Evolutionary conservation across 2,113 vertebrate species (phyloP), one percentile per base, ranked within the genome.

Genomic region (Chionis minor): DNA sequence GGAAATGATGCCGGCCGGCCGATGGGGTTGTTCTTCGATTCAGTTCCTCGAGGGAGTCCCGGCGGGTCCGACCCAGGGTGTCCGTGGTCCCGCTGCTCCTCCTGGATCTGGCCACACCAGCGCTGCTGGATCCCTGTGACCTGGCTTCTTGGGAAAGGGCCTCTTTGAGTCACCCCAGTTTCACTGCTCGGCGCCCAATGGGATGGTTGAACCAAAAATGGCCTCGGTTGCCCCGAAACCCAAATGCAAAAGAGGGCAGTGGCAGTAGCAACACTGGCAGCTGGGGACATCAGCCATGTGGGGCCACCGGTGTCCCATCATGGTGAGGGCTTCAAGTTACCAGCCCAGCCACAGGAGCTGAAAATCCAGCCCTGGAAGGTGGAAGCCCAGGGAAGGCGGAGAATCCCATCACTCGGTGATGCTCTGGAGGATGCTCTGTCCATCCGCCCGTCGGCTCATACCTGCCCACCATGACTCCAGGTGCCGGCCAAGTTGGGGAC

Each of bases 31-130:
- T 96, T 96, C 95, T 95, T 97, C 86, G 93, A 96, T 27, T 78
- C 65, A 87, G 86, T 97, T 96, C 95, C 93, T 97, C 95, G 96
- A 96, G 89, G 95, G 96, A 94, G 93, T 72, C 69, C 12, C 4
- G 2, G 30, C 7, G 17, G 49, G 85, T 86, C 63, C 83, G 21
- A 71, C 47, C 45, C 4, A 0, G 51, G 16, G 42, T 71, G 21
- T 16, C 27, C 3, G 4, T 3, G 0, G 10, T 58, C 7, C 79
- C 52, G 0, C 38, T 2, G 81, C 24, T 51, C 12, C 2, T 10
- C 52, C 52, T 8, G 4, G 61, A 3, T 15, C 61, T 0, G 7
- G n/a, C 42, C 2, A 4, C 1, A 3, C 42, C 1, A 0, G 44
- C 9, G 4, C 27, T 4, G 3, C 47, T 2, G 56, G 38, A 49